A percentile compares a stretch with the other conserved stretches of the same genome.
Evolutionary conservation across 2,113 vertebrate species (phyloP).

Genomic region (Danionella cerebrum): DNA sequence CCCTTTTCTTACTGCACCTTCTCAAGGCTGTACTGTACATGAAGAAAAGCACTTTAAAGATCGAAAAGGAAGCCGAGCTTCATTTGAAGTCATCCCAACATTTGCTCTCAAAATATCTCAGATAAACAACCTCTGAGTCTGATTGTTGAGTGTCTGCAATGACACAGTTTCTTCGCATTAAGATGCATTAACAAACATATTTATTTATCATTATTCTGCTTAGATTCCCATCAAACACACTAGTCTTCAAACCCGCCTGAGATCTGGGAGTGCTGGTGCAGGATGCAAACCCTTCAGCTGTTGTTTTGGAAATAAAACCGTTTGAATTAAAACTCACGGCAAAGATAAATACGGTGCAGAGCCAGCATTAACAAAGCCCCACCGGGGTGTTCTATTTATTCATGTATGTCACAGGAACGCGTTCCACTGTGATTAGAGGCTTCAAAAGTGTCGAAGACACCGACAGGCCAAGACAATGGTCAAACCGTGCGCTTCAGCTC

Average conservation of each 20-base stretch:
- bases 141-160: conserved; percentile 60
- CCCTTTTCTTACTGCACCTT: conserved; percentile 29
- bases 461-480: conserved; percentile 43
- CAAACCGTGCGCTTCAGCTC: conserved; percentile 51
- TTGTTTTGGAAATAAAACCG: conserved; percentile 69
- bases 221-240: conserved; percentile 57
- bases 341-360: conserved; percentile 65
- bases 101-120: conserved; percentile 49
- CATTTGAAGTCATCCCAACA: conserved; percentile 53
- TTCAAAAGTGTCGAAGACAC: conserved; percentile 40
- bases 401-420: conserved; percentile 30
- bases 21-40: conserved; percentile 53
- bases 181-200: conserved; percentile 69
- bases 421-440: conserved; percentile 52
- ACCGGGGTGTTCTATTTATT: not conserved
- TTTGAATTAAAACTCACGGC: conserved; percentile 71
- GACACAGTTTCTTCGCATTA: conserved; percentile 47
- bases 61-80: not conserved
- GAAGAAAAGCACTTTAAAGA: conserved; percentile 47
- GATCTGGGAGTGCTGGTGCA: conserved; percentile 43
- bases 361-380: conserved; percentile 44
- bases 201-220: conserved; percentile 62
- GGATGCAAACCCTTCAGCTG: conserved; percentile 66
- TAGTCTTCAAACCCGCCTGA: conserved; percentile 53
- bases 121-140: conserved; percentile 49